Conservation (phyloP, 2,888 invertebrate species). For the Epiblema foenella region DNA sequence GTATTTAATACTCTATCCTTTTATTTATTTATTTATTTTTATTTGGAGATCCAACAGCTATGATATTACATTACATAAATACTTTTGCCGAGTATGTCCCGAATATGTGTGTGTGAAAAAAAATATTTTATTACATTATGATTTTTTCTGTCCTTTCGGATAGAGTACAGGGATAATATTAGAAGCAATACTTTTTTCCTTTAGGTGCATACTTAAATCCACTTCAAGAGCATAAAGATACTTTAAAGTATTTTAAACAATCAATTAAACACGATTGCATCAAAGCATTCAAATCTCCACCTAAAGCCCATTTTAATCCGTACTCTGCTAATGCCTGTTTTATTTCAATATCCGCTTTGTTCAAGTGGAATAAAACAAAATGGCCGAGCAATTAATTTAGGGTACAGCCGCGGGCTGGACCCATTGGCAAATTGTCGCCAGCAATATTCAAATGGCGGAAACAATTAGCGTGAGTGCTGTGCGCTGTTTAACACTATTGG, state of each 20-base stretch:
- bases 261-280: slow-evolving; percentile 20
- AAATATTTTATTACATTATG: too few relatives aligned
- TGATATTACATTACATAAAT: too few relatives aligned
- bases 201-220: too few relatives aligned
- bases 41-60: too few relatives aligned
- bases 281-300: slow-evolving; percentile 32
- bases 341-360: slow-evolving; percentile 58
- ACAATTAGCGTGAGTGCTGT: slow-evolving; percentile 83
- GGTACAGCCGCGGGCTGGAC: slow-evolving; percentile 73
- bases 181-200: too few relatives aligned
- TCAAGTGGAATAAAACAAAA: slow-evolving; percentile 74
- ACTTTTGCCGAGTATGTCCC: too few relatives aligned
- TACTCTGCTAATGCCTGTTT: slow-evolving; percentile 39
- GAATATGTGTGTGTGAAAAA: too few relatives aligned
- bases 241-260: slow-evolving; percentile 2
- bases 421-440: slow-evolving; percentile 82
- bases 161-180: too few relatives aligned
- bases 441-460: slow-evolving; percentile 85
- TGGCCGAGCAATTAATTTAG: slow-evolving; percentile 80
- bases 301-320: slow-evolving; percentile 24
- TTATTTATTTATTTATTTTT: too few relatives aligned
- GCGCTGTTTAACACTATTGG: slow-evolving; percentile 57
- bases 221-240: neutral
- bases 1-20: too few relatives aligned
- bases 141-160: too few relatives aligned